Evolutionary conservation across 2,113 vertebrate species (phyloP).

Genomic region (Laticauda colubrina): DNA sequence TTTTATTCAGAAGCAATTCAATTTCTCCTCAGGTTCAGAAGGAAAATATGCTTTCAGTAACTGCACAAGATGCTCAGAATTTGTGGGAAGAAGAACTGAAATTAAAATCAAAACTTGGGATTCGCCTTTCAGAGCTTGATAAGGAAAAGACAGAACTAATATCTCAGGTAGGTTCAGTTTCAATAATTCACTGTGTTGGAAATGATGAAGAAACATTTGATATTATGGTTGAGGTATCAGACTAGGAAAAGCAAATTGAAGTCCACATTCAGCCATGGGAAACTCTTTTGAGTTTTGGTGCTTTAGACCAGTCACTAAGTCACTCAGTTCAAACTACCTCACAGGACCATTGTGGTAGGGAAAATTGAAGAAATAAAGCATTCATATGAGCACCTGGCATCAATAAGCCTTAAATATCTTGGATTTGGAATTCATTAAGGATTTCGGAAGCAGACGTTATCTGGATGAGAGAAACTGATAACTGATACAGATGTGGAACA

Average conservation of each 20-base stretch:
- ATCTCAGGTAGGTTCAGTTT: slow-evolving; percentile 65
- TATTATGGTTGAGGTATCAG: not conserved
- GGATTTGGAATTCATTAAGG: not conserved
- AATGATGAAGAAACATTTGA: not conserved
- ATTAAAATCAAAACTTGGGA: slow-evolving; percentile 74
- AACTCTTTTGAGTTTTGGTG: not conserved
- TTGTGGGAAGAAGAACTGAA: slow-evolving; percentile 85
- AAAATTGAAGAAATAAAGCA: not conserved
- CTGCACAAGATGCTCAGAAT: slow-evolving; percentile 74
- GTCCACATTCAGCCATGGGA: not conserved
- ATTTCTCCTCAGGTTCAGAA: slow-evolving; percentile 74
- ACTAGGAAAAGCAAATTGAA: not conserved
- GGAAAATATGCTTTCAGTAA: slow-evolving; percentile 72
- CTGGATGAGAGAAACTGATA: not conserved
- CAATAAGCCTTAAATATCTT: not conserved
- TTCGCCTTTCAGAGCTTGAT: slow-evolving; percentile 78
- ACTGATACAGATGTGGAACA: not conserved
- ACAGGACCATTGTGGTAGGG: not conserved
- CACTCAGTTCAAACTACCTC: not conserved
- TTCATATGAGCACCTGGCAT: not conserved
- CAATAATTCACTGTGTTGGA: not conserved
- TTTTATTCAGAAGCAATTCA: not conserved
- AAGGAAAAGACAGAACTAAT: slow-evolving; percentile 74
- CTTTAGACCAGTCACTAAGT: not conserved
- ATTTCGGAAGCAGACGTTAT: not conserved